phyloP scores from a whole-genome alignment of 2,113 vertebrate species.

The Morone saxatilis region DNA sequence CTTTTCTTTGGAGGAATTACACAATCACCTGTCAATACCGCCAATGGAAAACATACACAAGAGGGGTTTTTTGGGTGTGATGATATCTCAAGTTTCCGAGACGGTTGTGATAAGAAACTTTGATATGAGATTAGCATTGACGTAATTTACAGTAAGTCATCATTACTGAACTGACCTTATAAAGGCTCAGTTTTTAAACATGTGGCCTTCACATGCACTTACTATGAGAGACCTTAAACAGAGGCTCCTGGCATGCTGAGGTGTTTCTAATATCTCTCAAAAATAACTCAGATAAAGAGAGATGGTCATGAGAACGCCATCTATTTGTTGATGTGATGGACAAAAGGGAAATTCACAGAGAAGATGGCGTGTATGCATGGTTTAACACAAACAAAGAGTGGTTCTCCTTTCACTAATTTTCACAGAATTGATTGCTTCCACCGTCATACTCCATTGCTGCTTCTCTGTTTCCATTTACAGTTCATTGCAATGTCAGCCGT shows the following conservation, averaged over 20 bases:
- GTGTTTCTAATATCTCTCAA: not conserved
- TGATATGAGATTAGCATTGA: not conserved
- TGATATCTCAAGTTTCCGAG: not conserved
- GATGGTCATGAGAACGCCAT: not conserved
- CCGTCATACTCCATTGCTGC: not conserved
- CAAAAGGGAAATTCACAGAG: not conserved
- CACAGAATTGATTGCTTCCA: not conserved
- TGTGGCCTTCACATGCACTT: not conserved
- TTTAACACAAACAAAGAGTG: not conserved
- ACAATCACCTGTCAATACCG: not conserved
- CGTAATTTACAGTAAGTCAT: not conserved
- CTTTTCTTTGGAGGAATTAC: not conserved
- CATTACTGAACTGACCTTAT: not conserved
- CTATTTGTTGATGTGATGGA: conserved; percentile 36
- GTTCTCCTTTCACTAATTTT: conserved; percentile 17
- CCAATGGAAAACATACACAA: not conserved
- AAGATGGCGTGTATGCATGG: fast-evolving
- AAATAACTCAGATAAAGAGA: not conserved
- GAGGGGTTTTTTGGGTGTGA: not conserved
- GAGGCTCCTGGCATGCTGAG: fast-evolving
- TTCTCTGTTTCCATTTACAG: conserved; percentile 19
- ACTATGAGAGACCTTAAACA: not conserved
- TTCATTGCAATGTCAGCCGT: not conserved
- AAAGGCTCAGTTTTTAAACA: not conserved
- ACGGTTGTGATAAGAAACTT: not conserved